Evolutionary conservation across 2,888 invertebrate species (phyloP), one percentile per base, ranked within the genome.

Genomic region (Dicycla oo): DNA sequence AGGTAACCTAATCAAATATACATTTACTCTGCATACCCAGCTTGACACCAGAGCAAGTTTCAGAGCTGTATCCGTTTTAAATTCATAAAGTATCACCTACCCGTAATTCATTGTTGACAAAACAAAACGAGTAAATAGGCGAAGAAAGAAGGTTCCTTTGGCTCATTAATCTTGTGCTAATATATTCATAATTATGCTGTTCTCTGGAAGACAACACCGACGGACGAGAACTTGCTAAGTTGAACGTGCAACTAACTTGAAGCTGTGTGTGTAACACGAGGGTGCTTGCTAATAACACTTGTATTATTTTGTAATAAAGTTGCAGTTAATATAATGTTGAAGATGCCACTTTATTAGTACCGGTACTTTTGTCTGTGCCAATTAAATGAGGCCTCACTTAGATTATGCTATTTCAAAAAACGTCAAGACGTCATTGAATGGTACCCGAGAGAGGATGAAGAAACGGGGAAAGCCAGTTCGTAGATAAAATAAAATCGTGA

Each of bases 171-270:
- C 81, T 76, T 64, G 81, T 45, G 70, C 76, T 79, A 81, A 79
- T 79, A 75, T 80, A 79, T 79, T 79, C 79, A 79, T 79, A 81
- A 79, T 79, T 79, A 64, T 76, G 79, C 76, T 80, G 64, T 69
- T 49, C 66, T 45, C 49, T 45, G 60, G 62, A 26, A 73, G 63
- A 67, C 77, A 79, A 79, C 77, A 23, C 72, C 45, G 60, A 56
- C 45, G 65, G 64, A 72, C 66, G 62, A 15, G 74, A 34, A 51
- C 74, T 72, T 56, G 63, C 13, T 3, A 38, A 79, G 53, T 67
- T 66, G 2, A 47, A 49, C 43, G 13, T 53, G 45, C 26, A 58
- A 53, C 73, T 45, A 20, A 73, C 40, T 56, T 40, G 5, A 23
- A 45, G 56, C 61, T 47, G 57, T 53, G 72, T 30, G 58, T 73